Base-by-base conservation (phyloP, 2,888 invertebrate genomes). In the Philopedon plagiatum region DNA sequence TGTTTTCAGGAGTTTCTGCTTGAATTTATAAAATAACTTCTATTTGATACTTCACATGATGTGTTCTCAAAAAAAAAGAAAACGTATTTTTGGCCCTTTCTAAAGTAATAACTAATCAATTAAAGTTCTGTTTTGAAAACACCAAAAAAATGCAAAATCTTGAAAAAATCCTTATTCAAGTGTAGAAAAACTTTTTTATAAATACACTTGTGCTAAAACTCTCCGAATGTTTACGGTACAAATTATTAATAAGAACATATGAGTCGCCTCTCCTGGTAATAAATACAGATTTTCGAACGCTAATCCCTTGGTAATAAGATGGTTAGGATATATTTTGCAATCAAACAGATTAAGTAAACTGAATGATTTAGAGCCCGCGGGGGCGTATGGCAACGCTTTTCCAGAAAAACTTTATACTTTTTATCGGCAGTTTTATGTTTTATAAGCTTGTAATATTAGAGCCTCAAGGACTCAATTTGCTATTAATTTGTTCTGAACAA, bases 231-330 rank as follows among this genome's bases (percentile, higher is more conserved):
- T 80, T 78, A 77, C 75, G 72, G 75, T 76, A 69, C 51, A 72
- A 73, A 78, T 76, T 77, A 71, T 73, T 75, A 78, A 78, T 78
- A 80, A 78, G 77, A 78, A 76, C 76, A 67, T 77, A 77, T 73
- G 76, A 75, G 60, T 61, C 34, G 51, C 19, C n/a, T 44, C 37
- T 69, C 70, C 34, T 37, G 77, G 76, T 70, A 71, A 80, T 82
- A 82, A 81, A 82, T 82, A 78, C 68, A 77, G 80, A 79, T 81
- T 81, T 81, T 78, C 76, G 74, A 78, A 77, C 76, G 72, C 78
- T 81, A 81, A 81, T 81, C 80, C 79, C 70, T 51, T 68, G 72
- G 77, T 81, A 81, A 81, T 80, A 80, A 79, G 80, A 77, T 78
- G 75, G 76, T 77, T 77, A 72, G 71, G 78, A 78, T 67, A 80